Percentiles rank a stretch among this genome's conserved stretches.
phyloP scores from a whole-genome alignment of 2,113 vertebrate genomes.

The Sapayoa aenigma region DNA sequence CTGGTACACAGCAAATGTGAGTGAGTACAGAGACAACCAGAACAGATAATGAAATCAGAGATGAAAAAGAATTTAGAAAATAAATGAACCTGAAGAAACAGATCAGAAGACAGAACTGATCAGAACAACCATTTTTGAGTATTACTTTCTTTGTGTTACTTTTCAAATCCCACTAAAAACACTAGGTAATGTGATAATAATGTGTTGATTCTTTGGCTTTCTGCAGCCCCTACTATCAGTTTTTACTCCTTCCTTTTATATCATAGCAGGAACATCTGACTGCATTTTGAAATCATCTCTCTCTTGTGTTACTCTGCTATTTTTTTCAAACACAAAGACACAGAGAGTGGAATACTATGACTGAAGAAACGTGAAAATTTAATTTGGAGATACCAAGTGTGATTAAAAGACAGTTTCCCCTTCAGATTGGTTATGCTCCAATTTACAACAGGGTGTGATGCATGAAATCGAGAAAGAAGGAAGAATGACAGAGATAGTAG shows the following conservation, averaged over 20 bases:
- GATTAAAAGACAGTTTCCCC: background rate
- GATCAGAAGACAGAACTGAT: background rate
- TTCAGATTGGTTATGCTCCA: slow-evolving; percentile 34
- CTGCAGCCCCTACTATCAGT: background rate
- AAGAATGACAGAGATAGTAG: background rate
- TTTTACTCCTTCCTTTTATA: background rate
- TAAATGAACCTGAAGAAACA: background rate
- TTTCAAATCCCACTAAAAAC: background rate
- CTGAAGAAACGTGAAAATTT: slow-evolving; percentile 3
- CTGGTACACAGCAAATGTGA: background rate
- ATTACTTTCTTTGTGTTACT: background rate
- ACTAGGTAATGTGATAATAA: background rate
- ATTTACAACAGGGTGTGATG: background rate
- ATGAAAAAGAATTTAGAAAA: background rate
- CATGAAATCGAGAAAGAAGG: background rate
- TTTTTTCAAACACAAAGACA: background rate
- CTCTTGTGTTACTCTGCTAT: background rate
- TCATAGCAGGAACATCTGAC: background rate
- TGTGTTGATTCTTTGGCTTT: background rate
- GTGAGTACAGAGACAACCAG: background rate
- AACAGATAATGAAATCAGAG: background rate
- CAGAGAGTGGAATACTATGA: background rate
- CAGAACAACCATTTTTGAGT: background rate
- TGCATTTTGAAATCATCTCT: background rate
- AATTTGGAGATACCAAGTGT: slow-evolving; percentile 7